A percentile compares a stretch with the other conserved stretches of the same genome.
Conservation (phyloP, 2,888 invertebrate species). For the Girardia tigrina region DNA sequence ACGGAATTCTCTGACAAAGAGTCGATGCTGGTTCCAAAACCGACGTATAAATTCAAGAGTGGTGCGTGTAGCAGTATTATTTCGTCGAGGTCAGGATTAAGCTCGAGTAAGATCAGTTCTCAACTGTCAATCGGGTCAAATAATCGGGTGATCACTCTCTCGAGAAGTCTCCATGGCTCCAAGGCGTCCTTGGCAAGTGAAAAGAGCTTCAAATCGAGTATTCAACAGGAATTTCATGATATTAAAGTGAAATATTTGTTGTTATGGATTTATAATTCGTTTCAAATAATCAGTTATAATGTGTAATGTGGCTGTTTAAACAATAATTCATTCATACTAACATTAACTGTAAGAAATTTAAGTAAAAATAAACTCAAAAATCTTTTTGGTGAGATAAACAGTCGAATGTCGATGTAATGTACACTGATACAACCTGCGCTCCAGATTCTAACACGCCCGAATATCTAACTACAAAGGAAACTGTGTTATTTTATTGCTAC, state of each 20-base stretch:
- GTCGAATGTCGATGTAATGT: too few relatives aligned
- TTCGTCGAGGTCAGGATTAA: not conserved
- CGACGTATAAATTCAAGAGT: not conserved
- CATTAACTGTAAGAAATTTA: too few relatives aligned
- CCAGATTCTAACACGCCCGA: too few relatives aligned
- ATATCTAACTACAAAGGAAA: too few relatives aligned
- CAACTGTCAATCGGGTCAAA: not conserved
- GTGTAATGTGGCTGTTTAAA: too few relatives aligned
- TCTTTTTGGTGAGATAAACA: too few relatives aligned
- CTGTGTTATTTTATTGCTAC: too few relatives aligned
- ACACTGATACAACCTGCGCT: too few relatives aligned
- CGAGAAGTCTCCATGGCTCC: slow-evolving; percentile 33
- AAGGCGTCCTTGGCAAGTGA: slow-evolving; percentile 32
- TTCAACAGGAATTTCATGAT: slow-evolving; percentile 31
- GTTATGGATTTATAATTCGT: too few relatives aligned
- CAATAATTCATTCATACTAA: too few relatives aligned
- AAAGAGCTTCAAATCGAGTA: slow-evolving; percentile 25
- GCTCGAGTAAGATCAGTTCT: not conserved
- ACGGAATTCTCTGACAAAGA: not conserved
- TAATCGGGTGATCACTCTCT: not conserved
- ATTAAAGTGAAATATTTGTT: not conserved
- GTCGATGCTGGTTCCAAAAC: not conserved
- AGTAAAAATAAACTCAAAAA: too few relatives aligned
- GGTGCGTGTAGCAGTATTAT: not conserved
- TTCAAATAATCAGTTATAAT: too few relatives aligned